phyloP scores from a whole-genome alignment of 1,140 invertebrate species.

The Drosophila erecta region DNA sequence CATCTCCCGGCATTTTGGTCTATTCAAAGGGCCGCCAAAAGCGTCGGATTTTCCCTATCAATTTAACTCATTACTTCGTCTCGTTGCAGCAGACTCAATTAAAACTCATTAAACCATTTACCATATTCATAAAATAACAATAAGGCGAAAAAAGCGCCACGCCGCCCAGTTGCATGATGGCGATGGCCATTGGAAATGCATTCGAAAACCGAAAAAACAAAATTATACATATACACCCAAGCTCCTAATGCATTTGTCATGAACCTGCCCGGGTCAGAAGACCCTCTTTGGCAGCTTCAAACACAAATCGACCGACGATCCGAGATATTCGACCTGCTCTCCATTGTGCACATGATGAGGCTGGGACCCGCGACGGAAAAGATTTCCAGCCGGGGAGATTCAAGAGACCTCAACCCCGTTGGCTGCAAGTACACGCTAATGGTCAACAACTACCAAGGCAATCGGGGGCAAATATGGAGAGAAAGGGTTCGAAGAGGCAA shows the following conservation, averaged over 20 bases:
- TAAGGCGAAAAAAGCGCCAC: constrained; percentile 56
- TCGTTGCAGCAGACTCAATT: constrained; percentile 61
- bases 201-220: constrained; percentile 6
- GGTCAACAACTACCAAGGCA: constrained; percentile 65
- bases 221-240: constrained; percentile 13
- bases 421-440: constrained; percentile 75
- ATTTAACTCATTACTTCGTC: constrained; percentile 73
- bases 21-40: constrained; percentile 41
- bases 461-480: background rate
- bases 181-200: constrained; percentile 20
- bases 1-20: constrained; percentile 40
- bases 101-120: constrained; percentile 83
- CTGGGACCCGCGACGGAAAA: constrained; percentile 25
- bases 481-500: background rate
- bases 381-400: constrained; percentile 25
- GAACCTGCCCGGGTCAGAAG: constrained; percentile 61
- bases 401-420: constrained; percentile 70
- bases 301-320: constrained; percentile 50
- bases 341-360: constrained; percentile 79
- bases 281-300: constrained; percentile 34
- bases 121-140: constrained; percentile 82
- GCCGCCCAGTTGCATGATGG: constrained; percentile 41
- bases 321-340: constrained; percentile 73
- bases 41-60: constrained; percentile 63
- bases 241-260: constrained; percentile 79